A percentile compares a stretch with the other conserved stretches of the same genome.
Conservation (phyloP, 2,888 invertebrate genomes). For the Anticlea derivata region DNA sequence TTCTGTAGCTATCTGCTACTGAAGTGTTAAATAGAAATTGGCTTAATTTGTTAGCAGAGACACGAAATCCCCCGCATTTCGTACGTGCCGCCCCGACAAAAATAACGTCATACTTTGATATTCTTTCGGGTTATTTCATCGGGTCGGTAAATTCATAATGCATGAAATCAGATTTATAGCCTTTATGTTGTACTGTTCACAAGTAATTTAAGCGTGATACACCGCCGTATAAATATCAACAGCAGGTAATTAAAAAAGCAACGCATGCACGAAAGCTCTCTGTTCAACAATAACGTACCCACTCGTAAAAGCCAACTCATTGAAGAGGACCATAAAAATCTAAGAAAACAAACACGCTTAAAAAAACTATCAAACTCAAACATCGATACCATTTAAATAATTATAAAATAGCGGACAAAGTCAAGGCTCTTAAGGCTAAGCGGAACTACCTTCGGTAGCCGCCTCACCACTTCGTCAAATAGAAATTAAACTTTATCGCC, state of each 20-base stretch:
- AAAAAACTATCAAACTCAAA: slow-evolving; percentile 21
- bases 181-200: slow-evolving; percentile 32
- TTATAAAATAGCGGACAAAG: slow-evolving; percentile 51
- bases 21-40: slow-evolving; percentile 39
- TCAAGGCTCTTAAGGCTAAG: slow-evolving; percentile 48
- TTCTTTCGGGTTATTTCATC: slow-evolving; percentile 25
- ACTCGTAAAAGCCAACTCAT: slow-evolving; percentile 29
- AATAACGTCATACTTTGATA: slow-evolving; percentile 23
- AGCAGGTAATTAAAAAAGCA: slow-evolving; percentile 38
- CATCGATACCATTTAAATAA: slow-evolving; percentile 25
- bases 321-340: slow-evolving; percentile 22
- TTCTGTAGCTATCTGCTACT: slow-evolving; percentile 39
- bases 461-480: slow-evolving; percentile 36
- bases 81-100: slow-evolving; percentile 21
- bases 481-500: slow-evolving; percentile 47
- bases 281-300: slow-evolving; percentile 29
- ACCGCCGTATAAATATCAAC: slow-evolving; percentile 34
- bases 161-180: slow-evolving; percentile 30
- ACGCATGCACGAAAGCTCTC: slow-evolving; percentile 29
- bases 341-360: slow-evolving; percentile 23
- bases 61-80: slow-evolving; percentile 25
- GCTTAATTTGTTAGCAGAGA: slow-evolving; percentile 31
- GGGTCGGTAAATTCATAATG: slow-evolving; percentile 26
- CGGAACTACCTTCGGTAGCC: slow-evolving; percentile 46
- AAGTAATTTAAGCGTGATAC: slow-evolving; percentile 33